Base-by-base conservation (phyloP, 2,888 invertebrate genomes). In the Spicauda simplicius region DNA sequence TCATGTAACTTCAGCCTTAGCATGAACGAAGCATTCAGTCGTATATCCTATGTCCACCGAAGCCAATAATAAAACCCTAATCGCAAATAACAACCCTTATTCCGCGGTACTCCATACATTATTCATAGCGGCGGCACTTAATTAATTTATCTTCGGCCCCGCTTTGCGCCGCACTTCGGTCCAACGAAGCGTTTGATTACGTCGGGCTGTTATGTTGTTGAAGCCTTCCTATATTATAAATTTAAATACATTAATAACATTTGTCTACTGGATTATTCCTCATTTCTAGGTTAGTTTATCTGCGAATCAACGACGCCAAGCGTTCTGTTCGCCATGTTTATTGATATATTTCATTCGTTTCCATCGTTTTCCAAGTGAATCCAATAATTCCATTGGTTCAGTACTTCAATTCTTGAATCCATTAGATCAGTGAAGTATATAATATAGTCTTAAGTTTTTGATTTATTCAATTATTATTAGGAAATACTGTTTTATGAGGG, bases 121-220 rank as follows among this genome's bases (percentile, higher is more conserved):
- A 76, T 76, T 73, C 73, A 76, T 74, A 71, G 68, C 65, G 45
- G 54, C 58, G 54, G 57, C 69, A 72, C 71, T 69, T 75, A 74
- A 76, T 76, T 74, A 74, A 74, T 74, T 74, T 74, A 72, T 69
- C 68, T 75, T 71, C 71, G 69, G 64, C 59, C 69, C 70, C 71
- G 68, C 69, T 70, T 72, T 66, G 71, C 71, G 65, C 64, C 64
- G 70, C 68, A 67, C 69, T 72, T 69, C 72, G 73, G 73, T 56
- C 64, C 76, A 73, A 64, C 75, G 78, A 77, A 76, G 73, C 78
- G 72, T 71, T 69, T 73, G 76, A 78, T 77, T 76, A 73, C 72
- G 74, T 67, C 61, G 65, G 69, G 67, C 65, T 73, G 72, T 73
- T 73, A 71, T 71, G 68, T 72, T 65, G 59, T 57, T 64, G 56